A percentile compares a stretch with the other conserved stretches of the same genome.
phyloP scores from a whole-genome alignment of 1,140 invertebrate genomes.

The Temnothorax longispinosus region DNA sequence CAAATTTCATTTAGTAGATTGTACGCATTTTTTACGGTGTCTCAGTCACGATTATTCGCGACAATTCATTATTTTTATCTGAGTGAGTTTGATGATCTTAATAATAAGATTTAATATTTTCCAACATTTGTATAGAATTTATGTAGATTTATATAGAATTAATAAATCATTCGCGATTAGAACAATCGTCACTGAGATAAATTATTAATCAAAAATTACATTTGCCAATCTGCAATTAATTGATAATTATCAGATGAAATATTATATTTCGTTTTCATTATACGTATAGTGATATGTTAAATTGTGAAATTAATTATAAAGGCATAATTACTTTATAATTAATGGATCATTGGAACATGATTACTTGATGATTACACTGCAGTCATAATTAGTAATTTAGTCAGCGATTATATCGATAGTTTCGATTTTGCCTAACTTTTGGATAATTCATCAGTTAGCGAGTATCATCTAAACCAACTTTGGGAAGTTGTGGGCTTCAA shows the following conservation, averaged over 20 bases:
- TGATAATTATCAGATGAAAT: neutral
- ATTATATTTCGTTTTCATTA: constrained; percentile 3
- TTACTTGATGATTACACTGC: constrained; percentile 3
- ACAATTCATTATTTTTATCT: neutral
- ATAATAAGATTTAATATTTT: neutral
- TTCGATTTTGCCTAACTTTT: neutral
- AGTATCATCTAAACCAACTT: neutral
- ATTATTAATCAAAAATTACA: constrained; percentile 13
- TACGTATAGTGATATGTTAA: neutral
- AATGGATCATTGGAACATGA: neutral
- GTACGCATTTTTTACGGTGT: neutral
- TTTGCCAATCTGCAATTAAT: neutral
- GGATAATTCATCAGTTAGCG: neutral
- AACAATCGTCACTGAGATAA: neutral
- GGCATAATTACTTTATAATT: constrained; percentile 11
- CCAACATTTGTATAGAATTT: neutral
- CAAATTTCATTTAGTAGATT: constrained; percentile 32
- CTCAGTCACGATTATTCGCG: neutral
- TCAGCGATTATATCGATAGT: neutral
- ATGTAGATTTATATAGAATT: neutral
- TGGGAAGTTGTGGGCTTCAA: neutral
- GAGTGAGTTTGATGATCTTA: neutral
- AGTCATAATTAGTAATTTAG: constrained; percentile 21
- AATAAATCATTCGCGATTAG: neutral
- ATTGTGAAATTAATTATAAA: constrained; percentile 17